Percentiles rank a stretch among this genome's conserved stretches.
Evolutionary conservation across 2,113 vertebrate genomes (phyloP).

Genomic region (Antidorcas marsupialis): DNA sequence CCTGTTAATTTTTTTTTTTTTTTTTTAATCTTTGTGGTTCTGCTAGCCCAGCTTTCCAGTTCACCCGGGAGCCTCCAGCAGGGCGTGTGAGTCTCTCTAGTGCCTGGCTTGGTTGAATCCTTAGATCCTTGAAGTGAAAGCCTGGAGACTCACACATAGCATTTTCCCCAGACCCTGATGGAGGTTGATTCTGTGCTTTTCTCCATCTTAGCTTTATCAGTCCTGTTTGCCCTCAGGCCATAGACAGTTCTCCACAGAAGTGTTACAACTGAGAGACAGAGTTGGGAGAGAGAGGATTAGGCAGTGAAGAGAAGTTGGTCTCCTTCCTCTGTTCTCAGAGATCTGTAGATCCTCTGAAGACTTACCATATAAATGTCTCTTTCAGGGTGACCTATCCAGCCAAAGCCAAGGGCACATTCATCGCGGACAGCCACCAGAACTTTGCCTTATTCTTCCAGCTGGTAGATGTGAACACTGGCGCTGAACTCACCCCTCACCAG

Average conservation of each 20-base stretch:
- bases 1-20: background rate
- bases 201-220: background rate
- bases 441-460: conserved; percentile 97
- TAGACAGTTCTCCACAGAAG: background rate
- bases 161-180: background rate
- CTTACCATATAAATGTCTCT: conserved; percentile 12
- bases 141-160: background rate
- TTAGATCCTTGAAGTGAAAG: background rate
- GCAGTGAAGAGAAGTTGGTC: background rate
- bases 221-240: background rate
- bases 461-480: conserved; percentile 92
- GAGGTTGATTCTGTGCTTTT: background rate
- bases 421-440: conserved; percentile 97
- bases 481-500: conserved; percentile 96
- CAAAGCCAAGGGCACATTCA: conserved; percentile 92
- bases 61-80: rapidly evolving
- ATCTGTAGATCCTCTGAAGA: background rate
- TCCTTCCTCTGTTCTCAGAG: background rate
- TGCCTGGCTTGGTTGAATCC: background rate
- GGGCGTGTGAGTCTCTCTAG: rapidly evolving
- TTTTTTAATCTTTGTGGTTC: background rate
- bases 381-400: conserved; percentile 92
- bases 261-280: background rate
- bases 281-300: background rate
- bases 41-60: background rate